phyloP scores from a whole-genome alignment of 2,113 vertebrate species.

The Salminus brasiliensis region DNA sequence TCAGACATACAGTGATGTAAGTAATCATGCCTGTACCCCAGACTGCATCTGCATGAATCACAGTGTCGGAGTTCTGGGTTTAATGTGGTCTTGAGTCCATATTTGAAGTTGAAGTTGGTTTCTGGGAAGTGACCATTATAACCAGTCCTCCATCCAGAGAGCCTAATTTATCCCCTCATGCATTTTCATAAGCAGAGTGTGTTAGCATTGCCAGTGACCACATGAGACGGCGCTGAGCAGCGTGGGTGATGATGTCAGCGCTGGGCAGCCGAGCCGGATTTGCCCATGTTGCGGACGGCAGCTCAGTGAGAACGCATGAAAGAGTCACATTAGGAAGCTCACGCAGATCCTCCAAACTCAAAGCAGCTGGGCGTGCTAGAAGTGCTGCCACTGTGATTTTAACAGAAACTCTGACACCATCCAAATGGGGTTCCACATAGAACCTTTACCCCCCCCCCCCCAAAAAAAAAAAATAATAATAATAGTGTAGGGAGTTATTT shows the following conservation, averaged over 20 bases:
- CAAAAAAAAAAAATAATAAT: too few species aligned
- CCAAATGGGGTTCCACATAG: too few species aligned
- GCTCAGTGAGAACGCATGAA: constrained; percentile 8
- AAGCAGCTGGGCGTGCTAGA: too few species aligned
- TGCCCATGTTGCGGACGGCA: background rate
- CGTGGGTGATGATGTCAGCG: background rate
- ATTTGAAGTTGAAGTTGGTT: background rate
- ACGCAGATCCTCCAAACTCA: background rate
- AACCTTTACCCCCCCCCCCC: too few species aligned
- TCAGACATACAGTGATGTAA: too few species aligned
- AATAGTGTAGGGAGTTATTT: too few species aligned
- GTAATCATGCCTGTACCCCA: background rate
- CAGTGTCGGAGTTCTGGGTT: background rate
- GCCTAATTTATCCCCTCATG: background rate
- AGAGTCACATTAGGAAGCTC: background rate
- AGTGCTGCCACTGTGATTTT: too few species aligned
- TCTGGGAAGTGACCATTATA: constrained; percentile 7
- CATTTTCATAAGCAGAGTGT: background rate
- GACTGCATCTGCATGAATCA: background rate
- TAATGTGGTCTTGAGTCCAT: background rate
- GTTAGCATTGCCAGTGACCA: background rate
- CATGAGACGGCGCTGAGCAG: background rate
- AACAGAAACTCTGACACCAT: too few species aligned
- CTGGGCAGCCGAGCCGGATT: background rate
- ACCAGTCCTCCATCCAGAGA: background rate